Evolutionary conservation across 1,140 invertebrate species (phyloP), one percentile per base, ranked within the genome.

Genomic region (Eumaeus atala): DNA sequence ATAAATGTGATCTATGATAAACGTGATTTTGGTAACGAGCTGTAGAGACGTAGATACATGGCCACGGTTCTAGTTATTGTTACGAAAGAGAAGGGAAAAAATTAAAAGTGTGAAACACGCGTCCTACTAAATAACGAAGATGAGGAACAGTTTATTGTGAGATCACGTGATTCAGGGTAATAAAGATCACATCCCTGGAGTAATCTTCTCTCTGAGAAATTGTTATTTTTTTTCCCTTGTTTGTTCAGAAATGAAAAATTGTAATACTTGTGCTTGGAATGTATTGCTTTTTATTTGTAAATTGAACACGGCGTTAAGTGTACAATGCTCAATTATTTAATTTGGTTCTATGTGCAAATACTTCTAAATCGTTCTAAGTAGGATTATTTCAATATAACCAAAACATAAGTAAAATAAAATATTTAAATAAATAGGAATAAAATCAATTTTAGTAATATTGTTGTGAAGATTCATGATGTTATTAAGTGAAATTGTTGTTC

Each of bases 1-100:
- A 80, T 77, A 75, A 84, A 79, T 77, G 78, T 81, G 82, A 85
- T 85, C 70, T 83, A 82, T 80, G 79, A 85, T 82, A 76, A 80
- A 76, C 77, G 74, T 78, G 79, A 83, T 80, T 83, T 85, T 51
- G 72, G 79, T 83, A 85, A 85, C 78, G 70, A 80, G 78, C 57
- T 71, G 57, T 59, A 38, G 63, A 55, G 73, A 72, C 73, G 61
- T 70, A 82, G 78, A 85, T 80, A 62, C 68, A 84, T 79, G 62
- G 51, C 62, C 67, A 59, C 59, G 65, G 74, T 73, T 74, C 64
- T 73, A 74, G 73, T 78, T 79, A 77, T 28, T 28, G 21, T 28
- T 28, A 28, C 21, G 21, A 66, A 74, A 69, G 61, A 52, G 56
- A 70, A 58, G 67, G 62, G 61, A 76, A 76, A 73, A 78, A 72